These are phyloP conservation scores for Aramus guarauna DNA, from an alignment of 2,113 vertebrate species.

Conservation along the genomic window DNA sequence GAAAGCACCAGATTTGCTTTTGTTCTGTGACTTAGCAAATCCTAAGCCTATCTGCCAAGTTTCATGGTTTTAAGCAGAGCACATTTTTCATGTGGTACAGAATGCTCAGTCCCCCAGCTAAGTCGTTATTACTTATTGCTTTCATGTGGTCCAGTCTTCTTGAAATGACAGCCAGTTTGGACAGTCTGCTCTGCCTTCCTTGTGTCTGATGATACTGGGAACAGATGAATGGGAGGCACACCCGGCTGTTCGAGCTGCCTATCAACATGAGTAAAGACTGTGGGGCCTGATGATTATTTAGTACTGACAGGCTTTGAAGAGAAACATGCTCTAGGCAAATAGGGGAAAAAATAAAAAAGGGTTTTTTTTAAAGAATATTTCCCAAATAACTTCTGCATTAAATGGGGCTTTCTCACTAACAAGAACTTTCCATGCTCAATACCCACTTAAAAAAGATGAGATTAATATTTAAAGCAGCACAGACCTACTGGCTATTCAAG, in stretches of 20 bases:
- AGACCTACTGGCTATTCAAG: neutral
- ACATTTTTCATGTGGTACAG: conserved; percentile 26
- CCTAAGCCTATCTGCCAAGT: conserved; percentile 19
- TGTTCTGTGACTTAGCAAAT: neutral
- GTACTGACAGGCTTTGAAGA: neutral
- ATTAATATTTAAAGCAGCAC: neutral
- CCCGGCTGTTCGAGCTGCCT: neutral
- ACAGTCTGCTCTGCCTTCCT: neutral
- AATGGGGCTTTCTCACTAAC: neutral
- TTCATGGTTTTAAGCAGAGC: neutral
- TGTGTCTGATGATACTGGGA: neutral
- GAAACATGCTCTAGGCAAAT: neutral
- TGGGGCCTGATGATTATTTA: conserved; percentile 18
- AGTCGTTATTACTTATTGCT: conserved; percentile 33
- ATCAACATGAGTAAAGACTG: neutral
- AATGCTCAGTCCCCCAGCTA: neutral
- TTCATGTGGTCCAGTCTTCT: conserved; percentile 16
- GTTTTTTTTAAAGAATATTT: neutral
- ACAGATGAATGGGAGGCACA: conserved; percentile 31
- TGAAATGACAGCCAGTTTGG: conserved; percentile 29
- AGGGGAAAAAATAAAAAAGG: neutral
- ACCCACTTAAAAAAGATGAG: neutral
- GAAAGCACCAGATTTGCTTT: conserved; percentile 29
- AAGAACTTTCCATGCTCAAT: neutral
- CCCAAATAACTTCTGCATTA: neutral